Evolutionary conservation across 2,797 vertebrate genomes (phyloP).

Genomic region (Meriones psammophilus): DNA sequence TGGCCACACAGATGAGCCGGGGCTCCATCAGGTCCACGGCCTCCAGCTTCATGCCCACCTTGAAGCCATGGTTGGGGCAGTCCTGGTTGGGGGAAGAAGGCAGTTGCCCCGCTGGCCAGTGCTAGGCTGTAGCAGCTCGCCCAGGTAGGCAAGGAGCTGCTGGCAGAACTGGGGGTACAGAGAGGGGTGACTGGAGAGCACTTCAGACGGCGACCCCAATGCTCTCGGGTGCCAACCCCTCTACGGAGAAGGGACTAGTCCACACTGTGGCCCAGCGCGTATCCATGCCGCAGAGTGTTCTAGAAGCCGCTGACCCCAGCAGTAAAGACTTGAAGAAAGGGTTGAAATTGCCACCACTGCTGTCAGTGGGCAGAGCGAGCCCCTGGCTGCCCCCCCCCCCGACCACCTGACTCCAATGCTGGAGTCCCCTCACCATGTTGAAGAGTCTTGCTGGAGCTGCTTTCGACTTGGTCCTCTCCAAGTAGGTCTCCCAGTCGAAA

Average conservation of each 20-base stretch:
- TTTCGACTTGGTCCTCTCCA: slow-evolving; percentile 91
- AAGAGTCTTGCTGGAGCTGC: slow-evolving; percentile 93
- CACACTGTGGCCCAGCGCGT: rapidly evolving
- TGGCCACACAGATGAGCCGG: slow-evolving; percentile 96
- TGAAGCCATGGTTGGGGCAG: slow-evolving; percentile 94
- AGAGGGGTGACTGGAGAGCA: too few relatives aligned
- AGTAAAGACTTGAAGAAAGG: background rate
- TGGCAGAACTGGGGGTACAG: background rate
- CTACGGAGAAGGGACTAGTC: background rate
- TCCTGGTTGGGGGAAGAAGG: slow-evolving; percentile 88
- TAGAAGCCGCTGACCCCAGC: background rate
- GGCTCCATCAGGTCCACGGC: slow-evolving; percentile 99
- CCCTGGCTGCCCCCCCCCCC: background rate
- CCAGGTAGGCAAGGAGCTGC: background rate
- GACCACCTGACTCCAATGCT: rapidly evolving
- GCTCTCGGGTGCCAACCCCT: background rate
- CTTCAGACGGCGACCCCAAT: background rate
- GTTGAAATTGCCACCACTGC: background rate
- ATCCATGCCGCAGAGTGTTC: background rate
- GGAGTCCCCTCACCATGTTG: slow-evolving; percentile 91
- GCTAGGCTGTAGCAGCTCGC: background rate
- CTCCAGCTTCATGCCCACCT: slow-evolving; percentile 95
- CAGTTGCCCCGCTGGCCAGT: background rate
- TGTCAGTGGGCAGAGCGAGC: background rate
- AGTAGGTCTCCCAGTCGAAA: slow-evolving; percentile 94